Evolutionary conservation across 1,140 invertebrate genomes (phyloP).

Genomic region (Caenorhabditis brenneri): DNA sequence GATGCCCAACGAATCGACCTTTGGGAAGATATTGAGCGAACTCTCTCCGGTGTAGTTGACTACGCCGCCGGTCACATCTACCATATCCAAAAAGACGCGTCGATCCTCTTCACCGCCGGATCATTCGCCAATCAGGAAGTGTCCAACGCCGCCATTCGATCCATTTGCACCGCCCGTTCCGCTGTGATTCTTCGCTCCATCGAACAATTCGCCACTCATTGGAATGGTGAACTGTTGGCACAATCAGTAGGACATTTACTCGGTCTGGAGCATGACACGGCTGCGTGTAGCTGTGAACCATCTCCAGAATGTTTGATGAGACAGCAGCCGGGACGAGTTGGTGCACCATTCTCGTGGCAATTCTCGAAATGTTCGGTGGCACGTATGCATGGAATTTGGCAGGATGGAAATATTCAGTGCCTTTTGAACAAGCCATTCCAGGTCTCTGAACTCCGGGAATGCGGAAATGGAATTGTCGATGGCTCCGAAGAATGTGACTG

Average conservation of each 20-base stretch:
- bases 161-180: conserved; percentile 66
- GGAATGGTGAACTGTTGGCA: conserved; percentile 60
- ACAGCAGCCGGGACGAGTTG: conserved; percentile 58
- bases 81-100: conserved; percentile 65
- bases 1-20: conserved; percentile 66
- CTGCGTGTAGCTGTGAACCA: conserved; percentile 61
- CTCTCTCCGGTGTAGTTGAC: conserved; percentile 63
- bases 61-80: conserved; percentile 68
- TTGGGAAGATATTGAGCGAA: conserved; percentile 62
- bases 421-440: conserved; percentile 64
- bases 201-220: conserved; percentile 61
- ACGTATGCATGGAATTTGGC: conserved; percentile 63
- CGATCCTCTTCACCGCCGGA: conserved; percentile 64
- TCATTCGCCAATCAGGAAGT: conserved; percentile 64
- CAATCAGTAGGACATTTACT: conserved; percentile 67
- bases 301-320: conserved; percentile 65
- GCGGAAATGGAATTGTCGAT: conserved; percentile 69
- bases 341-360: conserved; percentile 65
- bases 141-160: conserved; percentile 60
- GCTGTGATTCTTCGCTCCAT: conserved; percentile 62
- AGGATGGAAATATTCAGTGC: conserved; percentile 66
- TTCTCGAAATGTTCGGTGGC: conserved; percentile 69
- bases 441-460: conserved; percentile 63
- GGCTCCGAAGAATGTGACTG: conserved; percentile 69
- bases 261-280: conserved; percentile 68